Evolutionary conservation across 2,113 vertebrate genomes (phyloP), one percentile per base, ranked within the genome.

Genomic region (Saccopteryx leptura): DNA sequence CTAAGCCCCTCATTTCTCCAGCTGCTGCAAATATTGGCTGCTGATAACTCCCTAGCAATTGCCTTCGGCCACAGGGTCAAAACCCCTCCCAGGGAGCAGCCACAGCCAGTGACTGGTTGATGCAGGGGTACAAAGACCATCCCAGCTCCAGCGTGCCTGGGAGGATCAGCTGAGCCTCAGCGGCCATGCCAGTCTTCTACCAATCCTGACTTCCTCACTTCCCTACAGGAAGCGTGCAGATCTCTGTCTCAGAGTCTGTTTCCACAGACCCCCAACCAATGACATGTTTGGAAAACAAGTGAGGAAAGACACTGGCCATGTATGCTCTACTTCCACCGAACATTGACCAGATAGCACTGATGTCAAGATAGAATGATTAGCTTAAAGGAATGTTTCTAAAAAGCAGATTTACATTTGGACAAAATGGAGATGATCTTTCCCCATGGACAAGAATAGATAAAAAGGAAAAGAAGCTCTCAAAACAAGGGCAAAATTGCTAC

Each of bases 401-500:
- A 23, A 50, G 63, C 46, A 90, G 52, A 80, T 24, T 78, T 89
- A 61, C 2, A 78, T 66, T 46, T 39, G n/a, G 24, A 52, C 88
- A 72, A 95, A 81, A 71, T 14, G 6, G 54, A 86, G 9, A 33
- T 79, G 11, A 72, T 90, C 26, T 91, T 89, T 83, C 52, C 54
- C 54, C 58, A 46, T 33, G 26, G 68, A 74, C n/a, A 91, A 96
- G 21, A 95, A 91, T 26, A 97, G 58, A 96, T 56, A 52, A 90
- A 66, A 95, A 94, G 90, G 66, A 78, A 92, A 90, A 61, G 75
- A 90, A 80, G 56, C n/a, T 80, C 95, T 90, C 28, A 79, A 95
- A 97, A 89, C 87, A 80, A 68, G 61, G 50, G 50, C 79, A 96
- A 86, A 91, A 24, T 91, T 97, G 97, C 84, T 91, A 86, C 87